Percentiles rank a stretch among this genome's conserved stretches.
phyloP scores from a whole-genome alignment of 2,797 vertebrate genomes.

The Clarias laeviceps region DNA sequence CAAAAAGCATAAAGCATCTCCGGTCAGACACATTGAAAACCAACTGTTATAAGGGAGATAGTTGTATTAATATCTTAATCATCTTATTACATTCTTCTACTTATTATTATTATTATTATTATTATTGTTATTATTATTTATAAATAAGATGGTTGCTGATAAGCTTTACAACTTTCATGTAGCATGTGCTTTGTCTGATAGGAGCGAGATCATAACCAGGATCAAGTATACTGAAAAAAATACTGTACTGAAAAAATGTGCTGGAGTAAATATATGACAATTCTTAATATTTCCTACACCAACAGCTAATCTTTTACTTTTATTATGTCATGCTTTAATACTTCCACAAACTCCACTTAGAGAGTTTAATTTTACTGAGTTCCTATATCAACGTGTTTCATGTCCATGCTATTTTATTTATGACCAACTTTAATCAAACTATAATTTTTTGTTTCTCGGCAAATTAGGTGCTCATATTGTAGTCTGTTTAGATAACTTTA shows the following conservation, averaged over 20 bases:
- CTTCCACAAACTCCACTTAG: background rate
- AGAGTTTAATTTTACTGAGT: background rate
- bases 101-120: background rate
- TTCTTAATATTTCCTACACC: background rate
- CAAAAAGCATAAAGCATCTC: background rate
- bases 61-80: background rate
- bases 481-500: background rate
- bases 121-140: background rate
- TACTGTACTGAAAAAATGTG: background rate
- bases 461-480: background rate
- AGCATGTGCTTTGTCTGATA: background rate
- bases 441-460: background rate
- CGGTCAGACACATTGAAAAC: background rate
- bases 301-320: background rate
- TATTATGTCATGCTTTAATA: background rate
- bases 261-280: background rate
- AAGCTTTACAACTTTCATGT: background rate
- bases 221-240: background rate
- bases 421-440: background rate
- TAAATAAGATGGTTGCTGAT: background rate
- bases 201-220: background rate
- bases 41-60: background rate
- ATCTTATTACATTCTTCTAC: background rate
- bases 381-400: background rate
- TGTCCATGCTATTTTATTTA: background rate